Percentiles rank a stretch among this genome's conserved stretches.
Evolutionary conservation across 2,888 invertebrate species (phyloP).

Genomic region (Scaptomyza parva): DNA sequence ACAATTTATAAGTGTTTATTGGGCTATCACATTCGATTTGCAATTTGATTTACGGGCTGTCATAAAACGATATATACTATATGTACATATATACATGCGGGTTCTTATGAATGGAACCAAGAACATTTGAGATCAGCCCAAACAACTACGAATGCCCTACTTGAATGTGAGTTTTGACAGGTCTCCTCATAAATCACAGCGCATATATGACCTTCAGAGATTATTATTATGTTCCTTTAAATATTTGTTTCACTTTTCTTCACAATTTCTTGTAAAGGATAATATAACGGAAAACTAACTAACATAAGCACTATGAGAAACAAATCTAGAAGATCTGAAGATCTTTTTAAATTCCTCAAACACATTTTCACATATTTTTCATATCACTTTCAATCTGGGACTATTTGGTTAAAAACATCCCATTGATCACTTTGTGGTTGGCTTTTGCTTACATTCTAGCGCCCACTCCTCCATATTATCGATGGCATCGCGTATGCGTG

Average conservation of each 20-base stretch:
- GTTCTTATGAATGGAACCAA: constrained; percentile 23
- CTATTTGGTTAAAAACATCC: neutral
- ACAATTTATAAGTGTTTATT: constrained; percentile 3
- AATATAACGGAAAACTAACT: no score
- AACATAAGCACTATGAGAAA: neutral
- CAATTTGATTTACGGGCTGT: constrained; percentile 37
- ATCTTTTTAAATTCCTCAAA: neutral
- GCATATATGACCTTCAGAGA: neutral
- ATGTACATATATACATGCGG: neutral
- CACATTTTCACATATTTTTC: neutral
- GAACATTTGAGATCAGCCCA: neutral
- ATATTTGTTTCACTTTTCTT: no score
- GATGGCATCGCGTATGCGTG: constrained; percentile 70
- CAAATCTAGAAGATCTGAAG: neutral
- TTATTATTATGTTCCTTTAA: no score
- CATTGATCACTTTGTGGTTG: neutral
- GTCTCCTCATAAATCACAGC: neutral
- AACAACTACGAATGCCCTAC: neutral
- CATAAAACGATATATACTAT: constrained; percentile 10
- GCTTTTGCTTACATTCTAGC: constrained; percentile 80
- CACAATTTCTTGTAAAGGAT: no score
- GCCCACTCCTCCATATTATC: constrained; percentile 81
- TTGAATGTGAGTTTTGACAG: neutral
- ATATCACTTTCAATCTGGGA: neutral
- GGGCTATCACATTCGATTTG: constrained; percentile 37